phyloP scores from a whole-genome alignment of 35 echinoderm and acorn worm genomes.

The Heliocidaris tuberculata region DNA sequence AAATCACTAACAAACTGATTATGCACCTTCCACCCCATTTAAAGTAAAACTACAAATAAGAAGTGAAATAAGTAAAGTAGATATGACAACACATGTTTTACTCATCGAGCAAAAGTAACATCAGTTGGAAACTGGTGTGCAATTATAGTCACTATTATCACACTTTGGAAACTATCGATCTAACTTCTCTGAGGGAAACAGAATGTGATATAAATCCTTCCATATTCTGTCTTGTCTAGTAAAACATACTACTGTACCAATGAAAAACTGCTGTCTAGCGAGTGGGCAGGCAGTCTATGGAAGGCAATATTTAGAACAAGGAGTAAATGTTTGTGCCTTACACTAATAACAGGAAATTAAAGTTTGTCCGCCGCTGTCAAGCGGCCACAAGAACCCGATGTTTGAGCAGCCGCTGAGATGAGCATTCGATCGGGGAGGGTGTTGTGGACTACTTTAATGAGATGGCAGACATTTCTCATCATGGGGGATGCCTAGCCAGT shows the following conservation, averaged over 20 bases:
- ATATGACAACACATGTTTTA: too few relatives aligned
- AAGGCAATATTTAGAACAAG: constrained; percentile 21
- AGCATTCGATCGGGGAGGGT: background rate
- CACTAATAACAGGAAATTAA: constrained; percentile 53
- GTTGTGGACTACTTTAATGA: background rate
- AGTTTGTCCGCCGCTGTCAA: constrained; percentile 22
- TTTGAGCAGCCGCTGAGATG: constrained; percentile 26
- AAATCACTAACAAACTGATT: background rate
- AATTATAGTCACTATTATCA: background rate
- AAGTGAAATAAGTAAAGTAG: too few relatives aligned
- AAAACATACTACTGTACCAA: background rate
- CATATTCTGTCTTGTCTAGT: background rate
- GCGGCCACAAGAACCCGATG: background rate
- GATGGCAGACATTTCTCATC: background rate
- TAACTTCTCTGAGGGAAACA: background rate
- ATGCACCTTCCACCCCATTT: background rate
- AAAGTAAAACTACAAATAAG: too few relatives aligned
- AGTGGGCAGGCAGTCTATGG: background rate
- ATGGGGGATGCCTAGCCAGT: background rate
- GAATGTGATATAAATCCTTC: background rate
- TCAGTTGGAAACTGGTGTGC: too few relatives aligned
- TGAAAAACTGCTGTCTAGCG: background rate
- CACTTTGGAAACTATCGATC: background rate
- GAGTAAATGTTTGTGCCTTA: constrained; percentile 43
- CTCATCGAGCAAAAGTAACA: too few relatives aligned